Evolutionary conservation across 2,888 invertebrate species (phyloP).

Genomic region (Temnothorax unifasciatus): DNA sequence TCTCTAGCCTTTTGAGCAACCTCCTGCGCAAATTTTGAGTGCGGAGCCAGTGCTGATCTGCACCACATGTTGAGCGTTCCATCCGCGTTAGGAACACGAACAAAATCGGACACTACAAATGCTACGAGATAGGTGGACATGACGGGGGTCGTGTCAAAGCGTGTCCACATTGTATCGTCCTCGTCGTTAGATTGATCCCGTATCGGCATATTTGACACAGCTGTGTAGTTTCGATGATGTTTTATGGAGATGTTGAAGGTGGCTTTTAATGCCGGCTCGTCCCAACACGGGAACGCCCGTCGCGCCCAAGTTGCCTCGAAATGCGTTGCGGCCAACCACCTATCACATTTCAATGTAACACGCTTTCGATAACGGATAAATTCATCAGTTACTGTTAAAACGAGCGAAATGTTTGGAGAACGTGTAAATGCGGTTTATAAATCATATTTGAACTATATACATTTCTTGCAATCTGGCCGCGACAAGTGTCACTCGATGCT

Average conservation of each 20-base stretch:
- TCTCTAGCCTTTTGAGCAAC: conserved; percentile 86
- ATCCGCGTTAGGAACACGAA: conserved; percentile 69
- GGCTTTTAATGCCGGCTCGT: conserved; percentile 91
- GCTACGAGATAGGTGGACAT: conserved; percentile 89
- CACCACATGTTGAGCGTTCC: conserved; percentile 67
- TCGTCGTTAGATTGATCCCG: background rate
- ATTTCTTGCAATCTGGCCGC: background rate
- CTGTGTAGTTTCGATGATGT: conserved; percentile 87
- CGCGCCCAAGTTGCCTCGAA: conserved; percentile 90
- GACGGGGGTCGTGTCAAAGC: conserved; percentile 75
- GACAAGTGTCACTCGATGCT: conserved; percentile 1
- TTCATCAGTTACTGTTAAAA: background rate
- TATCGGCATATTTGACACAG: conserved; percentile 83
- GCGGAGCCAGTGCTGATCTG: conserved; percentile 74
- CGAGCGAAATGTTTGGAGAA: conserved; percentile 8
- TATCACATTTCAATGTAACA: conserved; percentile 76
- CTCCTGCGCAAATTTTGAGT: conserved; percentile 79
- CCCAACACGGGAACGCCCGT: conserved; percentile 92
- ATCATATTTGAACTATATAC: background rate
- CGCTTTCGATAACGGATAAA: conserved; percentile 7
- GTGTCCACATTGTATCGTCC: conserved; percentile 55
- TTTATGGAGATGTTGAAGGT: conserved; percentile 89
- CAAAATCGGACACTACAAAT: conserved; percentile 88
- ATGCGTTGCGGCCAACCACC: conserved; percentile 90
- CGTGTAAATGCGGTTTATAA: background rate